Evolutionary conservation across 2,113 vertebrate species (phyloP), one percentile per base, ranked within the genome.

Genomic region (Rhagologus leucostigma): DNA sequence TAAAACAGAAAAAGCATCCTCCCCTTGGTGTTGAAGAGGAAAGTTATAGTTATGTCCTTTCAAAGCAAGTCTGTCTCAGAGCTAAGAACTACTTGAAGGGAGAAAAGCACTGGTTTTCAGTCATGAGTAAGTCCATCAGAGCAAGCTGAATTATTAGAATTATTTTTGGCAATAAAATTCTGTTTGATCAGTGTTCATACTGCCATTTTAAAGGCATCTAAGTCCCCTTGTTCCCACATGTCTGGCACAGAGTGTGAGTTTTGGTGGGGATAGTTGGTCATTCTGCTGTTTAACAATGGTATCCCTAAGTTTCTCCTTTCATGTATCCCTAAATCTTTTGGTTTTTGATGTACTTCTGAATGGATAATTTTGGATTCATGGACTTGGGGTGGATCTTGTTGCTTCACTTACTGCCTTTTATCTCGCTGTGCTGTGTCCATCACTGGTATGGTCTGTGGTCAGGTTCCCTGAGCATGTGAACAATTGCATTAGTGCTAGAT

Each of bases 21-120:
- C 2, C 7, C 9, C 22, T 70, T 0, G 0, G 6, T 46, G 9
- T 41, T 70, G 39, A 49, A 70, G 41, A n/a, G 30, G 44, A 46
- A 60, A 63, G 26, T 52, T 49, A 3, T 13, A 50, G 47, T 67
- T 76, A 16, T 3, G 5, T 52, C 50, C 9, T 84, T 85, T 60
- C 53, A 76, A 85, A 75, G 13, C 19, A 69, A 60, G 9, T 69
- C 35, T 89, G 9, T 77, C 23, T 47, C 18, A 44, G 33, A 84
- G 13, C 5, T 67, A 26, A 30, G 15, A 62, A 57, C 69, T 84
- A 44, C 44, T 56, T 12, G 13, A 53, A 84, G 32, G 29, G 27
- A 49, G 16, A 67, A 73, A 60, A 93, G 1, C 17, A 62, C 9
- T 47, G 26, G 5, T 22, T 84, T 93, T 81, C 26, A 50, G 47